Evolutionary conservation across 2,113 vertebrate species (phyloP).

Genomic region (Ifrita kowaldi): DNA sequence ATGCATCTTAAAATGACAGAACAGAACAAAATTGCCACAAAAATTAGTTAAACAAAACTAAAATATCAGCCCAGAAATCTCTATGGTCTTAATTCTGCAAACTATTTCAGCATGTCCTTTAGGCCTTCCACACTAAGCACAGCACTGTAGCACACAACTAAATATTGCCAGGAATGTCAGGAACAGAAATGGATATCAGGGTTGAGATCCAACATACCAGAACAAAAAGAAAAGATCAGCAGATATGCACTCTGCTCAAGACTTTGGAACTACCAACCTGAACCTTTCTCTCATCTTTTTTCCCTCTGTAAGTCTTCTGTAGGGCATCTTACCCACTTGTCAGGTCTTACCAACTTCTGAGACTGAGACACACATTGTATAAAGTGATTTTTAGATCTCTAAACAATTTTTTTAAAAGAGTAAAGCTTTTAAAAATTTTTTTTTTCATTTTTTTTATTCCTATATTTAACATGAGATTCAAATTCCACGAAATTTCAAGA

Average conservation of each 20-base stretch:
- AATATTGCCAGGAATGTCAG: not conserved
- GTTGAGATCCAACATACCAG: not conserved
- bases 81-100: not conserved
- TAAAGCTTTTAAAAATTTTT: not conserved
- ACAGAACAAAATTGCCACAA: not conserved
- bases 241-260: not conserved
- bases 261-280: not conserved
- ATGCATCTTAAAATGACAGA: not conserved
- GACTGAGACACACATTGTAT: not conserved
- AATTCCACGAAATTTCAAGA: not conserved
- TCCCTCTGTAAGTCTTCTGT: not conserved
- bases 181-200: not conserved
- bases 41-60: not conserved
- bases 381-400: not conserved
- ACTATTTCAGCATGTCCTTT: not conserved
- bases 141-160: not conserved
- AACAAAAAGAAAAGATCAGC: not conserved
- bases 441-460: not conserved
- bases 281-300: not conserved
- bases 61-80: not conserved
- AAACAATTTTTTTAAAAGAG: not conserved
- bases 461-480: not conserved
- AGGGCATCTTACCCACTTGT: not conserved
- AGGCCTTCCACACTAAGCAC: not conserved
- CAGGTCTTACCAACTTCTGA: not conserved